A percentile compares a stretch with the other conserved stretches of the same genome.
Conservation (phyloP, 2,113 vertebrate genomes). For the Orthochromis malagaraziensis region DNA sequence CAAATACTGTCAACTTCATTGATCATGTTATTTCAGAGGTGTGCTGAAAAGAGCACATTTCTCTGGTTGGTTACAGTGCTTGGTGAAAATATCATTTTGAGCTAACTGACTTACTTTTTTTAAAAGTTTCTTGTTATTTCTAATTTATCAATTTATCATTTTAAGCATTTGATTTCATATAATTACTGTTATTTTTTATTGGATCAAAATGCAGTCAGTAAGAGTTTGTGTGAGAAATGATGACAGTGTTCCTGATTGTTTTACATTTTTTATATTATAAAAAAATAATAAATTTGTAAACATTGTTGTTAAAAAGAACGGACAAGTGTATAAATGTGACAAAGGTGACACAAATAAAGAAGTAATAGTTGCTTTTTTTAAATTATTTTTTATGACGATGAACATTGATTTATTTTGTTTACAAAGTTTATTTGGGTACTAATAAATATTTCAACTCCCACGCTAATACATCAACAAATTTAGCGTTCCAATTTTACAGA, state of each 20-base stretch:
- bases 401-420: neutral
- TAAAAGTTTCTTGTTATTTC: fast-evolving
- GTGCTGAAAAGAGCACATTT: neutral
- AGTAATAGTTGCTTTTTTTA: neutral
- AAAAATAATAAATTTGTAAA: neutral
- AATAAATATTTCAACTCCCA: neutral
- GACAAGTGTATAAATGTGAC: neutral
- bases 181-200: neutral
- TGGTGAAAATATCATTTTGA: neutral
- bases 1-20: neutral
- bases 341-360: neutral
- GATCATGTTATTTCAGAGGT: neutral
- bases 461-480: neutral
- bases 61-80: neutral
- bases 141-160: fast-evolving
- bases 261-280: neutral
- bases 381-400: fast-evolving
- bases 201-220: neutral
- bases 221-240: neutral
- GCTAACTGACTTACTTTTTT: neutral
- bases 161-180: neutral
- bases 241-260: neutral
- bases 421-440: neutral
- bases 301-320: neutral
- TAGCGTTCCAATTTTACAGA: neutral